Percentiles rank a stretch among this genome's conserved stretches.
Conservation (phyloP, 2,888 invertebrate species). For the Lacanobia wlatinum region DNA sequence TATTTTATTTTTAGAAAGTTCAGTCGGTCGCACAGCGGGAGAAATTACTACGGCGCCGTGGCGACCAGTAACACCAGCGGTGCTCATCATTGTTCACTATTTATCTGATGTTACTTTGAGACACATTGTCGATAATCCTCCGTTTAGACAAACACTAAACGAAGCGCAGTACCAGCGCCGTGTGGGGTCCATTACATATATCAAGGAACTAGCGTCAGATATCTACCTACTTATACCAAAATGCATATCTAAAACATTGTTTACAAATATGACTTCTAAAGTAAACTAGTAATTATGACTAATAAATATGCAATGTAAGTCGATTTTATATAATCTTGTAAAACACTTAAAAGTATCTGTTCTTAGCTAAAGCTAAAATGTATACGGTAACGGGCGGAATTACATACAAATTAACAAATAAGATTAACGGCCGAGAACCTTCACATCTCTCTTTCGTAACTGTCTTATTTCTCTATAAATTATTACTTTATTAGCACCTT, state of each 20-base stretch:
- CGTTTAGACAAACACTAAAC: slow-evolving; percentile 27
- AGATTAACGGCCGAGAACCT: slow-evolving; percentile 81
- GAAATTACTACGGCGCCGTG: slow-evolving; percentile 82
- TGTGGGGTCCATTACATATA: slow-evolving; percentile 14
- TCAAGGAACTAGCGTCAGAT: slow-evolving; percentile 71
- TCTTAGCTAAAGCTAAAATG: slow-evolving; percentile 86
- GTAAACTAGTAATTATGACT: slow-evolving; percentile 77
- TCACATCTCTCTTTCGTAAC: slow-evolving; percentile 79
- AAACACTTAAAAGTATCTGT: slow-evolving; percentile 77
- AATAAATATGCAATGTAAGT: slow-evolving; percentile 78
- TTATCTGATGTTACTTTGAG: slow-evolving; percentile 77
- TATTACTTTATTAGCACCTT: slow-evolving; percentile 89
- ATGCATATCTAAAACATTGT: slow-evolving; percentile 73
- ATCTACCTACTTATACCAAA: slow-evolving; percentile 73
- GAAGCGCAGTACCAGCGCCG: slow-evolving; percentile 6
- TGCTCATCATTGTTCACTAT: slow-evolving; percentile 83
- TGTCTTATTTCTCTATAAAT: slow-evolving; percentile 83
- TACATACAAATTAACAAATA: slow-evolving; percentile 89
- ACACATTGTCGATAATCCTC: slow-evolving; percentile 57
- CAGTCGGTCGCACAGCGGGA: slow-evolving; percentile 86
- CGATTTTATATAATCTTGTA: slow-evolving; percentile 75
- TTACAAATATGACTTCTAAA: slow-evolving; percentile 75
- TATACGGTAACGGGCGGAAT: slow-evolving; percentile 90
- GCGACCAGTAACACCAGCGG: slow-evolving; percentile 82
- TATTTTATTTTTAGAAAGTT: slow-evolving; percentile 90